Evolutionary conservation across 2,797 vertebrate genomes (phyloP).

Genomic region (Macroramphosus scolopax): DNA sequence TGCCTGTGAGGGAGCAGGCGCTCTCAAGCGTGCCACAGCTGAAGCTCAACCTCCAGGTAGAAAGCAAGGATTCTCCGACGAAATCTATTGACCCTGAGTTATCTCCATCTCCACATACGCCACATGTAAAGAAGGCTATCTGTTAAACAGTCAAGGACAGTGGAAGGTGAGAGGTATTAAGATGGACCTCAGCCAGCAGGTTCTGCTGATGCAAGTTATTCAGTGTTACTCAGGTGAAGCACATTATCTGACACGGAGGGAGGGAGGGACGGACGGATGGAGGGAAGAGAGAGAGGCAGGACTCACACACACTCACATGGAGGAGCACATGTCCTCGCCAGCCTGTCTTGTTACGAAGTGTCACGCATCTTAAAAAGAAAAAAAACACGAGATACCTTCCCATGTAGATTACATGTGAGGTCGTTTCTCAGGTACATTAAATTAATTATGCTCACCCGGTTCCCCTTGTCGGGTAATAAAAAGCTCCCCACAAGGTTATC

Average conservation of each 20-base stretch:
- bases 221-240: constrained; percentile 20
- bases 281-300: constrained; percentile 6
- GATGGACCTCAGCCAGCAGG: background rate
- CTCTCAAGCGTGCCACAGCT: constrained; percentile 8
- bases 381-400: background rate
- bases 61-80: background rate
- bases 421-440: too few species aligned
- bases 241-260: constrained; percentile 28
- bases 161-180: constrained; percentile 26
- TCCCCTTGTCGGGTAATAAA: background rate
- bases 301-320: constrained; percentile 37
- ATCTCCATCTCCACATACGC: constrained; percentile 17
- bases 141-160: constrained; percentile 33
- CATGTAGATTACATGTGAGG: too few species aligned
- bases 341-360: constrained; percentile 6
- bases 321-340: constrained; percentile 32
- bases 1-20: constrained; percentile 10
- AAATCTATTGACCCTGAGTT: constrained; percentile 28
- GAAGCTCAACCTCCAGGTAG: constrained; percentile 21
- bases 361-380: constrained; percentile 1
- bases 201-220: constrained; percentile 56
- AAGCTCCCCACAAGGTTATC: background rate
- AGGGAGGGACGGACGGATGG: constrained; percentile 11
- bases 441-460: too few species aligned
- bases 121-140: constrained; percentile 15